Percentiles rank a stretch among this genome's conserved stretches.
These are phyloP conservation scores for Apis cerana DNA, from an alignment of 1,140 invertebrate species.

Conservation along the genomic window DNA sequence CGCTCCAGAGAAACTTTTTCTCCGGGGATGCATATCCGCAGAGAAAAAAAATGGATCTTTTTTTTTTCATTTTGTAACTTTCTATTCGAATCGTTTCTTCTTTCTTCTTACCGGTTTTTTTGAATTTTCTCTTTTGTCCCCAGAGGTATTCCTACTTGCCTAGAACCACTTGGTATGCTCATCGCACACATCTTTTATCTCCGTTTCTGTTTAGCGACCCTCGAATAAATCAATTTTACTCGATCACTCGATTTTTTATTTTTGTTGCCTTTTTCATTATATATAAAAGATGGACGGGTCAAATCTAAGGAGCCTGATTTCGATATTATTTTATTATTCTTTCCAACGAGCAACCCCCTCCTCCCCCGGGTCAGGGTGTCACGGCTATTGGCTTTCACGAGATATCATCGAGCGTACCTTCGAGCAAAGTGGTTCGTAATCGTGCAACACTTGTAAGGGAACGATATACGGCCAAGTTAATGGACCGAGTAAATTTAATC, in stretches of 20 bases:
- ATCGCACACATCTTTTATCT: not conserved
- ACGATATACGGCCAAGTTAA: slow-evolving; percentile 8
- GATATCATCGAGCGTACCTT: slow-evolving; percentile 35
- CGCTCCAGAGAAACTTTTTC: too few relatives aligned
- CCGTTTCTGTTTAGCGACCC: too few relatives aligned
- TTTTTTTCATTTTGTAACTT: not conserved
- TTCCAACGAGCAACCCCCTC: not conserved
- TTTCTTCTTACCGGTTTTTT: not conserved
- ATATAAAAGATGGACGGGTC: too few relatives aligned
- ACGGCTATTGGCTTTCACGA: slow-evolving; percentile 29
- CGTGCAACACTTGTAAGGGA: slow-evolving; percentile 46
- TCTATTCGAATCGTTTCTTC: too few relatives aligned
- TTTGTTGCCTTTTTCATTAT: too few relatives aligned
- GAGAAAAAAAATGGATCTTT: too few relatives aligned
- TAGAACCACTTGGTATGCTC: not conserved
- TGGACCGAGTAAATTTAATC: slow-evolving; percentile 13
- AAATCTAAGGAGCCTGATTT: too few relatives aligned
- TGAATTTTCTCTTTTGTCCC: not conserved
- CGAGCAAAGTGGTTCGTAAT: slow-evolving; percentile 67
- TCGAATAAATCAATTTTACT: not conserved
- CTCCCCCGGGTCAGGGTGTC: slow-evolving; percentile 25
- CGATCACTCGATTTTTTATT: too few relatives aligned
- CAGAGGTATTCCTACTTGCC: not conserved
- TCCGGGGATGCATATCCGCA: too few relatives aligned
- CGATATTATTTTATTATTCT: not conserved